phyloP scores from a whole-genome alignment of 1,140 invertebrate species.

The Laupala kohalensis region DNA sequence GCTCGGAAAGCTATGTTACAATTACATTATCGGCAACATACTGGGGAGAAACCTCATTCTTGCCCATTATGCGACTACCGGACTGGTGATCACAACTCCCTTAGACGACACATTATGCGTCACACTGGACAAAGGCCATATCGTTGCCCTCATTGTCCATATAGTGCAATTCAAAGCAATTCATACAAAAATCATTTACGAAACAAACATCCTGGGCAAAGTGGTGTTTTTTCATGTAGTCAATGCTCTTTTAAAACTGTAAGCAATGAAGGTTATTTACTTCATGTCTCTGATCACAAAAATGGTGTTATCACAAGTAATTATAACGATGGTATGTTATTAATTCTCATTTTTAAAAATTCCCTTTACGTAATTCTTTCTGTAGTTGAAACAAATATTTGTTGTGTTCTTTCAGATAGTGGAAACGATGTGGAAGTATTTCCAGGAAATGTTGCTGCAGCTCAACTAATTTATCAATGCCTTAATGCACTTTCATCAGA shows the following conservation, averaged over 20 bases:
- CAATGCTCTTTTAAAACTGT: slow-evolving; percentile 44
- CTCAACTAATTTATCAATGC: slow-evolving; percentile 39
- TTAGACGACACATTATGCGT: slow-evolving; percentile 56
- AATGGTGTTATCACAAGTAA: slow-evolving; percentile 30
- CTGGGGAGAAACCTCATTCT: slow-evolving; percentile 60
- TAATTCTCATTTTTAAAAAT: neutral
- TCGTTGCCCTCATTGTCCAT: slow-evolving; percentile 52
- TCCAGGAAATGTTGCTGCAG: slow-evolving; percentile 35
- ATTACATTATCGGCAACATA: slow-evolving; percentile 53
- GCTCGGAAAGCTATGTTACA: slow-evolving; percentile 52
- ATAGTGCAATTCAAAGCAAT: slow-evolving; percentile 51
- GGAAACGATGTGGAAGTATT: slow-evolving; percentile 28
- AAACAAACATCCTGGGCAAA: slow-evolving; percentile 43
- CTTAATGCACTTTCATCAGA: slow-evolving; percentile 32
- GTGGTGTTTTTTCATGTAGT: slow-evolving; percentile 40
- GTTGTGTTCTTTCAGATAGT: neutral
- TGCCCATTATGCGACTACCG: slow-evolving; percentile 50
- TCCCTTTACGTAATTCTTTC: neutral
- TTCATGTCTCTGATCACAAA: slow-evolving; percentile 42
- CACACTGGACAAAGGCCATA: slow-evolving; percentile 59
- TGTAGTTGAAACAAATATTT: neutral
- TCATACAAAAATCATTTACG: slow-evolving; percentile 52
- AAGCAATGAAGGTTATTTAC: slow-evolving; percentile 38
- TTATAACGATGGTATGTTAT: neutral
- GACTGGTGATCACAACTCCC: slow-evolving; percentile 57